phyloP scores from a whole-genome alignment of 1,140 invertebrate genomes.

The Protaetia brevitarsis region DNA sequence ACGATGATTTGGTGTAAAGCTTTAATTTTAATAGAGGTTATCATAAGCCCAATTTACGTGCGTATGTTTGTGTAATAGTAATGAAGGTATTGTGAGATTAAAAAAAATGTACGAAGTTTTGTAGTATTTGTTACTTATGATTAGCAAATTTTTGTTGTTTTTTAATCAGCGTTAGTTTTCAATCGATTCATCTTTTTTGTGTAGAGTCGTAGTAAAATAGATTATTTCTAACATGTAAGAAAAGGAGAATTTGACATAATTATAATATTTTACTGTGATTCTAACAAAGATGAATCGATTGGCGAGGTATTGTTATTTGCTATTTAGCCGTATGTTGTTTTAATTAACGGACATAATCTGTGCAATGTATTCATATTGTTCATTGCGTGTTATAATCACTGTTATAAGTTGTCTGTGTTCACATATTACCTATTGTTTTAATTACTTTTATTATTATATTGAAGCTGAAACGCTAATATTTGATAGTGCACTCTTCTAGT shows the following conservation, averaged over 20 bases:
- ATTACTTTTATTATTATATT: background rate
- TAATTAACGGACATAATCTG: no score
- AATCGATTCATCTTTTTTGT: no score
- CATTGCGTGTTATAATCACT: background rate
- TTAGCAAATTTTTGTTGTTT: conserved; percentile 1
- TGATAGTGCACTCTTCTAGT: background rate
- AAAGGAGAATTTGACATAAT: no score
- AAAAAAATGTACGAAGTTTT: background rate
- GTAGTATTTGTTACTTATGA: conserved; percentile 7
- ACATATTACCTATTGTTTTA: background rate
- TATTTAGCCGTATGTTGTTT: background rate
- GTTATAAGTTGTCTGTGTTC: background rate
- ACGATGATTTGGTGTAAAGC: background rate
- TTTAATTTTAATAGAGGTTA: conserved; percentile 1
- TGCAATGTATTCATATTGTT: conserved; percentile 3
- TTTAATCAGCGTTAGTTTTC: no score
- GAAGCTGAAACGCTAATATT: background rate
- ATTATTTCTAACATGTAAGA: no score
- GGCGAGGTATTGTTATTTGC: conserved; percentile 3
- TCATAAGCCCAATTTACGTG: background rate
- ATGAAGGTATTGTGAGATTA: background rate
- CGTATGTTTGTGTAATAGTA: background rate
- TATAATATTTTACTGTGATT: background rate
- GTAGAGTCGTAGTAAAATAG: background rate
- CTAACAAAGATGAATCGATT: background rate